Conservation (phyloP, 2,113 vertebrate genomes). For the Mustelus asterias region DNA sequence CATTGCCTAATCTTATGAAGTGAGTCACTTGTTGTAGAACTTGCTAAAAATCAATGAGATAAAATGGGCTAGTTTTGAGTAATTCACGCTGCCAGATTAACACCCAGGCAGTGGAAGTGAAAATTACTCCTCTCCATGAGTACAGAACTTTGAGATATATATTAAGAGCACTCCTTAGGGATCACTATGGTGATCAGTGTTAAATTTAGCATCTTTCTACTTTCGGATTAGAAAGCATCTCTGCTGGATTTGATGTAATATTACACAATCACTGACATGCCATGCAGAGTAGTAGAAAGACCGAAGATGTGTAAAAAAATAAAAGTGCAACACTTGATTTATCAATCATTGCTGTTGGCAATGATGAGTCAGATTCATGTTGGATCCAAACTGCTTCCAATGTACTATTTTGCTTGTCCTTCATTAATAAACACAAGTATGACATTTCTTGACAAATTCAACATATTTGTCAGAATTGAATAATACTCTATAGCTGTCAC, state of each 20-base stretch:
- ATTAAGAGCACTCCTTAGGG: not conserved
- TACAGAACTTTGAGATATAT: not conserved
- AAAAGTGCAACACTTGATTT: not conserved
- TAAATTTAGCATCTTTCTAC: not conserved
- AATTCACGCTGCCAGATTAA: not conserved
- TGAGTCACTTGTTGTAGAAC: not conserved
- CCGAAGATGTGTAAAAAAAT: not conserved
- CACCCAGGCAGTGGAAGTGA: not conserved
- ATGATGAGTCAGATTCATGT: not conserved
- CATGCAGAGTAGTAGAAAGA: not conserved
- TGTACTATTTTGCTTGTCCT: not conserved
- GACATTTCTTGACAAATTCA: not conserved
- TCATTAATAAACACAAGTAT: not conserved
- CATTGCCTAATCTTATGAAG: not conserved
- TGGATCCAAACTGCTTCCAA: not conserved
- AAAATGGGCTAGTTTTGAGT: not conserved
- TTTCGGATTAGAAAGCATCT: not conserved
- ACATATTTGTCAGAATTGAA: constrained; percentile 38
- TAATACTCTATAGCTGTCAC: constrained; percentile 40
- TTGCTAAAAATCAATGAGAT: not conserved
- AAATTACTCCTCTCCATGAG: not conserved
- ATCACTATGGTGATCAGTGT: not conserved
- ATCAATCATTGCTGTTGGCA: not conserved
- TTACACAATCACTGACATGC: not conserved
- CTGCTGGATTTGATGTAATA: not conserved